Evolutionary conservation across 2,888 invertebrate genomes (phyloP).

Genomic region (Lampropteryx suffumata): DNA sequence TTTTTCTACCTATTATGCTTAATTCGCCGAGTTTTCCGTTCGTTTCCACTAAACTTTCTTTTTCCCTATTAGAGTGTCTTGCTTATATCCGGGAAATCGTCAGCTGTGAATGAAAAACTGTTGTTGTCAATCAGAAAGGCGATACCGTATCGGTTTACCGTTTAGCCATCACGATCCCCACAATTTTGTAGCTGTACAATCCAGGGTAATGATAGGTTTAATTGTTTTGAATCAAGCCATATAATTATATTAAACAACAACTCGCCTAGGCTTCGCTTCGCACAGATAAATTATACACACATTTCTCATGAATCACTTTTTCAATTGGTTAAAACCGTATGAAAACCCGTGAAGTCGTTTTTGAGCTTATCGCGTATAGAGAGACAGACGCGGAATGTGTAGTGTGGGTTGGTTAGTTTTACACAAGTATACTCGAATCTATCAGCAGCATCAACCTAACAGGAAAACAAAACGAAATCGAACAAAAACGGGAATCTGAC

Average conservation of each 20-base stretch:
- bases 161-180: neutral
- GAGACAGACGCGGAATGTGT: too few relatives aligned
- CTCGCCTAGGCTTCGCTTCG: too few relatives aligned
- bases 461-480: neutral
- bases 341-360: too few relatives aligned
- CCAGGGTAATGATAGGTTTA: conserved; percentile 10
- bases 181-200: conserved; percentile 7
- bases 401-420: too few relatives aligned
- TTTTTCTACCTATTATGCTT: too few relatives aligned
- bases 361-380: too few relatives aligned
- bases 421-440: too few relatives aligned
- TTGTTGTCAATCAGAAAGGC: conserved; percentile 31
- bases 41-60: conserved; percentile 39
- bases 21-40: conserved; percentile 11
- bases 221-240: neutral
- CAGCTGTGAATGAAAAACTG: conserved; percentile 27
- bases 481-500: conserved; percentile 10
- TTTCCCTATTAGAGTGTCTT: conserved; percentile 42
- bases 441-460: neutral
- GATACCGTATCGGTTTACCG: conserved; percentile 24
- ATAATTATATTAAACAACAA: too few relatives aligned
- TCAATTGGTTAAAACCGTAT: too few relatives aligned
- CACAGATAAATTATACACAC: too few relatives aligned
- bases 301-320: too few relatives aligned
- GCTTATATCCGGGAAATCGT: conserved; percentile 45